A percentile compares a stretch with the other conserved stretches of the same genome.
These are phyloP conservation scores for Plecturocebus donacophilus DNA, from an alignment of 2,113 vertebrate genomes.

Conservation along the genomic window DNA sequence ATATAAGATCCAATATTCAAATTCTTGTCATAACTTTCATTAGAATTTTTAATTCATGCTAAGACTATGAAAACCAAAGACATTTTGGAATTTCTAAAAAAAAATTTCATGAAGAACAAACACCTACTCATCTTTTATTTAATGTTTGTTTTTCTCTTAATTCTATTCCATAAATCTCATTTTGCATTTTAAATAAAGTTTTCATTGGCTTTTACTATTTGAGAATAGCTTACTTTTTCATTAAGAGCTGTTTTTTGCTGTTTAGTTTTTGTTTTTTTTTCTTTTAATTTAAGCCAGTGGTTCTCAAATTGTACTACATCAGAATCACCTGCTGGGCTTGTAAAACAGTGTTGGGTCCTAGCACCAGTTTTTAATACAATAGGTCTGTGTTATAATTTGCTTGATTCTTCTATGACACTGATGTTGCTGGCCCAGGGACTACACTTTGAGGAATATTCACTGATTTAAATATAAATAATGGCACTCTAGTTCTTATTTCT, in stretches of 20 bases:
- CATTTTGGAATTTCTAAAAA: background rate
- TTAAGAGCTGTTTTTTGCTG: background rate
- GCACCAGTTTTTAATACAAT: background rate
- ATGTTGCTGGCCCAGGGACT: background rate
- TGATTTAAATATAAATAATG: background rate
- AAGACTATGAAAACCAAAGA: background rate
- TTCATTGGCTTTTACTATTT: background rate
- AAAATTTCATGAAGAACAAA: background rate
- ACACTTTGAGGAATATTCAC: background rate
- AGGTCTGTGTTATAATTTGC: background rate
- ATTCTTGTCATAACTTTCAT: background rate
- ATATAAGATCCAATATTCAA: background rate
- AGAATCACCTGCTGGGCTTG: background rate
- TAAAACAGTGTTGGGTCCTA: background rate
- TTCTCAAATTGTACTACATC: background rate
- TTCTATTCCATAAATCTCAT: background rate
- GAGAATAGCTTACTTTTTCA: background rate
- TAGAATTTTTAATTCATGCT: background rate
- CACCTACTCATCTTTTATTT: background rate
- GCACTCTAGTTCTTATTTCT: background rate
- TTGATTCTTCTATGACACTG: background rate
- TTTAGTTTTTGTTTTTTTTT: background rate
- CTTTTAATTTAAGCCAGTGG: background rate
- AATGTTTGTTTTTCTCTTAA: background rate
- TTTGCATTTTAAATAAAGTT: background rate